Evolutionary conservation across 2,113 vertebrate genomes (phyloP).

Genomic region (Notiomystis cincta): DNA sequence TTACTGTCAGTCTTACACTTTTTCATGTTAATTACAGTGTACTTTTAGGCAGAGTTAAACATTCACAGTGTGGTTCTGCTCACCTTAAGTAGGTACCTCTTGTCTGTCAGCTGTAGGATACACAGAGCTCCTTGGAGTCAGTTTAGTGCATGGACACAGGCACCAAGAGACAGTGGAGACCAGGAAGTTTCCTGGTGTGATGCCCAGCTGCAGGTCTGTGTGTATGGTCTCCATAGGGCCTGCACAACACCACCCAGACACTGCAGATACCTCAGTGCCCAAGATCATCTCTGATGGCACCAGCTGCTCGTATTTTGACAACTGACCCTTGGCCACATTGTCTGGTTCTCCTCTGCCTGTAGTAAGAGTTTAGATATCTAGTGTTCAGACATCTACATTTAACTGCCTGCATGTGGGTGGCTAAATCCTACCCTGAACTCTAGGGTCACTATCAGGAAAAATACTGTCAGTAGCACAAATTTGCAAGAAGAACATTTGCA

Average conservation of each 20-base stretch:
- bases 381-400: neutral
- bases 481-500: neutral
- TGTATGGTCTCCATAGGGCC: neutral
- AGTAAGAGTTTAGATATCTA: neutral
- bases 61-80: neutral
- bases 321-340: neutral
- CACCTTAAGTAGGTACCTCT: neutral
- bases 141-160: neutral
- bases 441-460: neutral
- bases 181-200: neutral
- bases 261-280: neutral
- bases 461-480: neutral
- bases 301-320: neutral
- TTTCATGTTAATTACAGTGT: neutral
- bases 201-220: neutral
- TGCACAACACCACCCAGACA: fast-evolving
- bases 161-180: neutral
- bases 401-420: neutral
- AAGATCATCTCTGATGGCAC: neutral
- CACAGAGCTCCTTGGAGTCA: neutral
- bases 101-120: neutral
- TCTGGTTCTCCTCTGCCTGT: neutral
- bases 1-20: neutral
- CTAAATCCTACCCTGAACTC: neutral
- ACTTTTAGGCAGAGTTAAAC: neutral